These are phyloP conservation scores for Labrus mixtus DNA, from an alignment of 2,113 vertebrate species.

Conservation along the genomic window DNA sequence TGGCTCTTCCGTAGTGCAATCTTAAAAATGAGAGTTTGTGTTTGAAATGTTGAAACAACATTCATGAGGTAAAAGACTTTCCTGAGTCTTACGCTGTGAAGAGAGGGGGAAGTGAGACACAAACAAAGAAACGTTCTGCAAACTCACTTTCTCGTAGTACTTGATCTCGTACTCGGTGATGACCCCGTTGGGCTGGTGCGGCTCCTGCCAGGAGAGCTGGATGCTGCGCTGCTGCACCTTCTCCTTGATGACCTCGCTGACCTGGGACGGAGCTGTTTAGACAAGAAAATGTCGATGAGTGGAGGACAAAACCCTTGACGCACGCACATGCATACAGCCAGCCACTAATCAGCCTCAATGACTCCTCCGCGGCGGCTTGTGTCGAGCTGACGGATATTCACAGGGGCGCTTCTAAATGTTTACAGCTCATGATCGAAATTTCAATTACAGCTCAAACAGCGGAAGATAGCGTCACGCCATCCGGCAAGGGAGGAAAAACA, in stretches of 20 bases:
- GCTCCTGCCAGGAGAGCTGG: conserved; percentile 98
- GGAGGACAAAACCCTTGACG: conserved; percentile 43
- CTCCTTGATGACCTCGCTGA: conserved; percentile 97
- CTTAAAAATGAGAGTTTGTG: too few species aligned
- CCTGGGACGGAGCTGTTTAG: conserved; percentile 95
- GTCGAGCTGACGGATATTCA: conserved; percentile 90
- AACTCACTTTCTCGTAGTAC: conserved; percentile 99
- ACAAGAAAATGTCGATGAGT: conserved; percentile 86
- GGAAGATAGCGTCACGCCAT: conserved; percentile 85
- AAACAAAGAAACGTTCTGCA: not conserved
- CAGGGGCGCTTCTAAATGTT: conserved; percentile 83
- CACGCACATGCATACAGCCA: conserved; percentile 4
- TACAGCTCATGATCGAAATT: conserved; percentile 88
- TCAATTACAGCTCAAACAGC: conserved; percentile 89
- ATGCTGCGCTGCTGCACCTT: conserved; percentile 93
- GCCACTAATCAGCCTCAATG: conserved; percentile 20
- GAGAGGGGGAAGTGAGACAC: too few species aligned
- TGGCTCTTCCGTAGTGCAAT: too few species aligned
- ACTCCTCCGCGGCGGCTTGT: conserved; percentile 54
- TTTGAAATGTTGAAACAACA: too few species aligned
- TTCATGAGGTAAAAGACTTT: too few species aligned
- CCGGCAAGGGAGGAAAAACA: conserved; percentile 75
- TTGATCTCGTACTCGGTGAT: conserved; percentile 99
- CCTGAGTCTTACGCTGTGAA: too few species aligned
- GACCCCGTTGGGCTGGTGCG: conserved; percentile 98